phyloP scores from a whole-genome alignment of 2,113 vertebrate genomes.

The Litocranius walleri region DNA sequence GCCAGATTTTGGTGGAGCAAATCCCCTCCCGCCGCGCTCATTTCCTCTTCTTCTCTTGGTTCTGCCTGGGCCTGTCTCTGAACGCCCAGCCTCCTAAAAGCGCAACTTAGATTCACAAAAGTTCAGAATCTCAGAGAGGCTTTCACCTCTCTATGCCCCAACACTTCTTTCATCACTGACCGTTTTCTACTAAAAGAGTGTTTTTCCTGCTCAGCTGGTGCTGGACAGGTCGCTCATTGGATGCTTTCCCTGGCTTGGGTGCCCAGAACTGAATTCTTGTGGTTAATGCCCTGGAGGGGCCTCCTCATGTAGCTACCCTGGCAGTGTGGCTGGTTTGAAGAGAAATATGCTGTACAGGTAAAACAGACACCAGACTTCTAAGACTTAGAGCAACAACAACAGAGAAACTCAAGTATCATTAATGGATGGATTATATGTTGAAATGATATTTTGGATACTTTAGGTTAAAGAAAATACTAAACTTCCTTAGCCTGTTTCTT shows the following conservation, averaged over 20 bases:
- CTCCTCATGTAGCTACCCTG: neutral
- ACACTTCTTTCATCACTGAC: neutral
- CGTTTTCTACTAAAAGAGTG: neutral
- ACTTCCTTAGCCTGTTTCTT: neutral
- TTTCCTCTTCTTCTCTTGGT: constrained; percentile 27
- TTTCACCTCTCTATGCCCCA: neutral
- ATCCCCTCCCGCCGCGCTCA: neutral
- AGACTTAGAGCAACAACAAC: neutral
- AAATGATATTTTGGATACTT: neutral
- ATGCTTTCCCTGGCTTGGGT: neutral
- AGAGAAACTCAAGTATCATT: neutral
- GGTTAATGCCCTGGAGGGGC: neutral
- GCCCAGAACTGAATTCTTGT: neutral
- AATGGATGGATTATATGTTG: neutral
- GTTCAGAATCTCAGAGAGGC: neutral
- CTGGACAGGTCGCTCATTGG: neutral
- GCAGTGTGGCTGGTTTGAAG: neutral
- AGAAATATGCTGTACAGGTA: rapidly evolving
- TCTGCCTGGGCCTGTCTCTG: constrained; percentile 52
- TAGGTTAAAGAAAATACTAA: neutral
- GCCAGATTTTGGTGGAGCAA: neutral
- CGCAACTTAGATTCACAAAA: neutral
- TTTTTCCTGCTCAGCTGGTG: neutral
- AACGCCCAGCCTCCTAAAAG: neutral
- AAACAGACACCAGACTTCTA: neutral